phyloP scores from a whole-genome alignment of 2,797 vertebrate genomes.

The Sebastes diploproa region DNA sequence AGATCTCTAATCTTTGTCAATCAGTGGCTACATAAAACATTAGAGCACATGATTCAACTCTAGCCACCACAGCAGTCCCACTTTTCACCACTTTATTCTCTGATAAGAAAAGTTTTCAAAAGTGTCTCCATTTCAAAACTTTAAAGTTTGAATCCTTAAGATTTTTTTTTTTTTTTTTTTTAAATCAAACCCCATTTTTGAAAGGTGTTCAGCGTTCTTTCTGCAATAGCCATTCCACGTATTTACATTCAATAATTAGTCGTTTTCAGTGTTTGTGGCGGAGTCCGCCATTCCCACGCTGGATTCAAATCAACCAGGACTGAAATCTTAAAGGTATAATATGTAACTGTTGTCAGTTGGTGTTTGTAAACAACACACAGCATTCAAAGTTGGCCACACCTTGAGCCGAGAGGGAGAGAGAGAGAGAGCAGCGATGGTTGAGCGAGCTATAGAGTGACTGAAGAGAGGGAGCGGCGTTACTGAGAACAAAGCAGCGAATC shows the following conservation, averaged over 20 bases:
- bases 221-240: neutral
- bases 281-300: neutral
- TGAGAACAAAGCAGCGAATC: no score
- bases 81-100: neutral
- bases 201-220: neutral
- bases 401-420: no score
- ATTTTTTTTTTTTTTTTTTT: neutral
- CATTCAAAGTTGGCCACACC: no score
- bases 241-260: neutral
- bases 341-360: no score
- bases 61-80: neutral
- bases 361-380: no score
- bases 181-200: neutral
- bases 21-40: conserved; percentile 51
- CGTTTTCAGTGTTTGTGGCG: neutral
- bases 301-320: neutral
- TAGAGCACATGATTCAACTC: conserved; percentile 24
- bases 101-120: neutral
- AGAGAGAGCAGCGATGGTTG: no score
- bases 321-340: neutral
- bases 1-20: neutral
- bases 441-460: no score
- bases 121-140: neutral
- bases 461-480: no score
- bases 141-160: neutral